Conservation (phyloP, 2,797 vertebrate species). For the Sternarchorhynchus goeldii region DNA sequence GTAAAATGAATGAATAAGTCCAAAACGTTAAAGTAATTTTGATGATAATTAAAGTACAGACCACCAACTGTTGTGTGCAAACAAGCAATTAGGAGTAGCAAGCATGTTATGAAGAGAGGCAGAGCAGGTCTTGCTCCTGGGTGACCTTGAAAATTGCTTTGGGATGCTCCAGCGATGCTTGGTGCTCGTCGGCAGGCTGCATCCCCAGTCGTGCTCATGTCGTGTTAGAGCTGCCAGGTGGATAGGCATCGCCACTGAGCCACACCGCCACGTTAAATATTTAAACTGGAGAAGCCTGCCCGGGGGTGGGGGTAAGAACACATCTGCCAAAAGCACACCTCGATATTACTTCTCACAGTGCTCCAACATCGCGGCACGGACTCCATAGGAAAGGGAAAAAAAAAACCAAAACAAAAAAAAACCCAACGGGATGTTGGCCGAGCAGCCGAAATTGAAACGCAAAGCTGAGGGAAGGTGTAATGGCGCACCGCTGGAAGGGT, state of each 20-base stretch:
- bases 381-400: neutral
- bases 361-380: constrained; percentile 33
- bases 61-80: constrained; percentile 43
- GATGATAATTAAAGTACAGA: constrained; percentile 40
- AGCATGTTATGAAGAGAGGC: constrained; percentile 29
- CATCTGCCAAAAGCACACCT: constrained; percentile 31
- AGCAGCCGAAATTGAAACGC: constrained; percentile 51
- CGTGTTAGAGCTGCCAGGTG: constrained; percentile 42
- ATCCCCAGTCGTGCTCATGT: constrained; percentile 38
- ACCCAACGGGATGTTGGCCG: constrained; percentile 30
- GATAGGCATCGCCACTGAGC: constrained; percentile 15
- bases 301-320: neutral
- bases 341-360: constrained; percentile 26
- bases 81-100: constrained; percentile 46
- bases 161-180: constrained; percentile 26
- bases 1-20: constrained; percentile 2
- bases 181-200: neutral
- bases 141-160: constrained; percentile 51
- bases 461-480: constrained; percentile 49
- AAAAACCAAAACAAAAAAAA: neutral
- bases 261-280: constrained; percentile 50
- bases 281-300: constrained; percentile 23
- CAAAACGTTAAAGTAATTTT: constrained; percentile 10
- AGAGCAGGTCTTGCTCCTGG: constrained; percentile 41
- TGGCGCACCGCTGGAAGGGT: constrained; percentile 52